Percentiles rank a stretch among this genome's conserved stretches.
These are phyloP conservation scores for Diacarnus erythraeanus DNA, from an alignment of 37 sponge, comb jelly and placozoan species.

Conservation along the genomic window DNA sequence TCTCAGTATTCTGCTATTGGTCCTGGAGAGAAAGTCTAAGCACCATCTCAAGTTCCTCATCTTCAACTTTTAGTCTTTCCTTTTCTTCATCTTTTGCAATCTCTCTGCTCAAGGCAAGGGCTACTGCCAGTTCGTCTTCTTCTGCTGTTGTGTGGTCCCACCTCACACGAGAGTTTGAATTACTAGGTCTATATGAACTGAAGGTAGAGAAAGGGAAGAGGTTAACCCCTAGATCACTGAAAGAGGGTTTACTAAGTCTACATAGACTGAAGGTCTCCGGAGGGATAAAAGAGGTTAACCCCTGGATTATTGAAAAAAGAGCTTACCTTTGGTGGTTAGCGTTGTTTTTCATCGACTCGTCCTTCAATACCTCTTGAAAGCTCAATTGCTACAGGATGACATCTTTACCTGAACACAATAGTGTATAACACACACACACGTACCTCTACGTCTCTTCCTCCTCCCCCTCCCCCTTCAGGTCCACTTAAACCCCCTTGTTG, in stretches of 20 bases:
- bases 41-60: conserved; percentile 70
- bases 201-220: not conserved
- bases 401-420: no score
- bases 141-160: not conserved
- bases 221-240: not conserved
- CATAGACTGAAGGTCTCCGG: not conserved
- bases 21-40: conserved; percentile 69
- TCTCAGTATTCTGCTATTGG: conserved; percentile 14
- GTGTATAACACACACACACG: no score
- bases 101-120: conserved; percentile 56
- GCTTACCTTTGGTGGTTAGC: not conserved
- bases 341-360: not conserved
- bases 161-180: no score
- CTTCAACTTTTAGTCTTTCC: conserved; percentile 41
- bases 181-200: not conserved
- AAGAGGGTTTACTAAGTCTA: not conserved
- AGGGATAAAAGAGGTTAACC: not conserved
- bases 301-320: not conserved
- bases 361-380: conserved; percentile 36
- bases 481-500: not conserved
- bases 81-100: conserved; percentile 19
- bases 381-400: conserved; percentile 7
- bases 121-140: conserved; percentile 60
- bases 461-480: not conserved
- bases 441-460: no score